phyloP scores from a whole-genome alignment of 2,888 invertebrate genomes.

The Tetanocera ferruginea region DNA sequence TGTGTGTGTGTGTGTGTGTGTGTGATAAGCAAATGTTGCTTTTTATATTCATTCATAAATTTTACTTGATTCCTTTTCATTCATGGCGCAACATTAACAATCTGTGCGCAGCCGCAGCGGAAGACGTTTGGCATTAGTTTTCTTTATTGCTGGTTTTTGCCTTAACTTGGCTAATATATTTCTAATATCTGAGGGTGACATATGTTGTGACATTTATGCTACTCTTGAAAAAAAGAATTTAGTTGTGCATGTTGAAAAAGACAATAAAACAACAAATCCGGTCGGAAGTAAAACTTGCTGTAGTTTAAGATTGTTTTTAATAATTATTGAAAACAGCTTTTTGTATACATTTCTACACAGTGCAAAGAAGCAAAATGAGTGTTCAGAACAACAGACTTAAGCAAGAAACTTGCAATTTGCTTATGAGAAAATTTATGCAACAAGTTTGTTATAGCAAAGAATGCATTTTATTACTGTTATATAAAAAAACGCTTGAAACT shows the following conservation, averaged over 20 bases:
- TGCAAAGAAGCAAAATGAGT: not conserved
- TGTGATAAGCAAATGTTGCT: slow-evolving; percentile 22
- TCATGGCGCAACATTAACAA: not conserved
- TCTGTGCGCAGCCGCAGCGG: not conserved
- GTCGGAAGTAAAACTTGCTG: slow-evolving; percentile 6
- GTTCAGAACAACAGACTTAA: too few species aligned
- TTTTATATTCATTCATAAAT: slow-evolving; percentile 21
- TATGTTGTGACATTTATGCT: not conserved
- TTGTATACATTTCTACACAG: not conserved
- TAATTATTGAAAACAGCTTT: not conserved
- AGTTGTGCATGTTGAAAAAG: not conserved
- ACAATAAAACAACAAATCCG: not conserved
- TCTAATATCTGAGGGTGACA: not conserved
- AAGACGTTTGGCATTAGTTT: not conserved
- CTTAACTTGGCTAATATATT: not conserved
- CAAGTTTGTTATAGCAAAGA: too few species aligned
- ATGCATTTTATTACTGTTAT: too few species aligned
- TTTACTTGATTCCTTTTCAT: not conserved
- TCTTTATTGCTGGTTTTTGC: not conserved
- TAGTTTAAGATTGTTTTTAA: not conserved
- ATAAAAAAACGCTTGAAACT: too few species aligned
- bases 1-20: too few species aligned
- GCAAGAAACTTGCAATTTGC: too few species aligned
- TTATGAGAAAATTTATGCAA: too few species aligned
- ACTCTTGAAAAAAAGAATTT: not conserved